A percentile compares a stretch with the other conserved stretches of the same genome.
These are phyloP conservation scores for Nothoprocta perdicaria DNA, from an alignment of 2,113 vertebrate species.

Conservation along the genomic window DNA sequence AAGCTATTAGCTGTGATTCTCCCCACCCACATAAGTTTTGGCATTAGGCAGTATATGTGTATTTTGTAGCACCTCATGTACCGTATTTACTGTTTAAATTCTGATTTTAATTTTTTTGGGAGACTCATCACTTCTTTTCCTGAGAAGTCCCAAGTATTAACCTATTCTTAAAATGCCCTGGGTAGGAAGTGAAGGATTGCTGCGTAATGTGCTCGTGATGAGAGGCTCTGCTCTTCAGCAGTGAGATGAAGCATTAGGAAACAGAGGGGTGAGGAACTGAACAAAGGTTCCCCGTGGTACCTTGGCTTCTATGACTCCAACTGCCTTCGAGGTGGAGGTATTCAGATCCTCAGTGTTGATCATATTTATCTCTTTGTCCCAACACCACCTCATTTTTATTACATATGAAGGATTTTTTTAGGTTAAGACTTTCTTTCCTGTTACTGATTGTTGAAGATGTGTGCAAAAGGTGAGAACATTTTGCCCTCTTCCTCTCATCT, in stretches of 20 bases:
- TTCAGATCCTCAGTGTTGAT: neutral
- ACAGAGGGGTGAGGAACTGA: neutral
- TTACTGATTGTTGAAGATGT: neutral
- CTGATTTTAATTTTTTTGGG: neutral
- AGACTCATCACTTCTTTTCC: neutral
- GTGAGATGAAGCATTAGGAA: neutral
- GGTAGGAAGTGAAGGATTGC: neutral
- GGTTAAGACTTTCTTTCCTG: neutral
- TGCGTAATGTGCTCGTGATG: neutral
- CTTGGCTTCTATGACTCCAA: neutral
- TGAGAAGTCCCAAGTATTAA: neutral
- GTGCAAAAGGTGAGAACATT: neutral
- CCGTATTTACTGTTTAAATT: neutral
- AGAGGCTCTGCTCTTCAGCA: neutral
- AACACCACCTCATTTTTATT: neutral
- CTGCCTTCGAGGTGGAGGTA: neutral
- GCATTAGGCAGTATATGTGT: neutral
- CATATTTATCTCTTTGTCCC: neutral
- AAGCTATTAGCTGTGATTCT: neutral
- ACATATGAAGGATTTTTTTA: neutral
- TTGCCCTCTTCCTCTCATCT: neutral
- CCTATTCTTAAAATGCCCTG: neutral
- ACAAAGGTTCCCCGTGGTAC: neutral
- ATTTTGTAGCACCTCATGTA: neutral
- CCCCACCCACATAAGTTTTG: neutral